Evolutionary conservation across 2,113 vertebrate genomes (phyloP), one percentile per base, ranked within the genome.

Genomic region (Elanoides forficatus): DNA sequence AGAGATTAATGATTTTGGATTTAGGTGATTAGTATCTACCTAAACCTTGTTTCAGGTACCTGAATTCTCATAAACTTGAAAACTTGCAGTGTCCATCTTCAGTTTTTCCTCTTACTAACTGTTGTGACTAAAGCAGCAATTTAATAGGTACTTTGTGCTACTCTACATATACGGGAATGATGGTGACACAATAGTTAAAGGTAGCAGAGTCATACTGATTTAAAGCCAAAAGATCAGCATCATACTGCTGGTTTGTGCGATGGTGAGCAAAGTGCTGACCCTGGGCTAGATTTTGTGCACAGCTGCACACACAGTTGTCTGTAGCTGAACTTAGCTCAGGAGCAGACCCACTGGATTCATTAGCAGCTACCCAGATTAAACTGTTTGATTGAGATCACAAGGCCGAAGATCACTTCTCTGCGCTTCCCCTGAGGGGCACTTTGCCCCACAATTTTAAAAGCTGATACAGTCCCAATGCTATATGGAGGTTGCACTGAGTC

Each of bases 401-500:
- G 21, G 55, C 50, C 66, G 53, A 94, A 58, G 26, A n/a, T 25
- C 38, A 7, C 27, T 30, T 52, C n/a, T 52, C 36, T 23, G 43
- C 4, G 11, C n/a, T 45, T 34, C 32, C n/a, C 53, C 43, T 8
- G 11, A 53, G 72, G 19, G 36, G 36, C 23, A 53, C 30, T 43
- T 47, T n/a, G 63, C 66, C 79, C 21, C 48, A 25, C 40, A 20
- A 23, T 30, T 16, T 67, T 73, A 22, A 62, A 89, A 70, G 50
- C 1, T 68, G 66, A 48, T 47, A 19, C 0, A 0, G 32, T 43
- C 14, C 38, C 71, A 79, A 3, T 0, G 2, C 21, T 23, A 5
- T 2, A 13, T 0, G 0, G 15, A 55, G 70, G 47, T 32, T 66
- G 38, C 38, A 15, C 34, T 6, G 47, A 63, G 36, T 45, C 2